Conservation (phyloP, 2,888 invertebrate genomes). For the Microplitis manilae region DNA sequence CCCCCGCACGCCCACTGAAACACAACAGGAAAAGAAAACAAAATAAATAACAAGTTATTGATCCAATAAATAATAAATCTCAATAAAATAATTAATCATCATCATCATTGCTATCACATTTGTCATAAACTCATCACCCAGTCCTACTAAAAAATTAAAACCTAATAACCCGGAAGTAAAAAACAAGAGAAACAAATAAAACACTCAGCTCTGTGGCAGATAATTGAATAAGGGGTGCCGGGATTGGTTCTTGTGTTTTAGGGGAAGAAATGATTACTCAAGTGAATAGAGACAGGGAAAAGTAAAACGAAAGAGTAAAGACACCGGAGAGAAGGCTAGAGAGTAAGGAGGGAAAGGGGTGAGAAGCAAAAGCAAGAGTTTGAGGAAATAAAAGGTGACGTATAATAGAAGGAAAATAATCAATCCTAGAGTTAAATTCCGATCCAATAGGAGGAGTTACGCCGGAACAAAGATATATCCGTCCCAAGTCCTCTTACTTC, state of each 20-base stretch:
- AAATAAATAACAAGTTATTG: conserved; percentile 15
- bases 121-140: not conserved
- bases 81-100: no score
- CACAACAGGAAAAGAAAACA: conserved; percentile 5
- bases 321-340: not conserved
- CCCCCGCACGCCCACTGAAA: conserved; percentile 80
- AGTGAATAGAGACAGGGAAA: not conserved
- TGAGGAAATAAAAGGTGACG: not conserved
- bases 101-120: no score
- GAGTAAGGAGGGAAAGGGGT: not conserved
- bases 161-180: not conserved
- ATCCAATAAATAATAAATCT: not conserved
- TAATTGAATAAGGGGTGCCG: conserved; percentile 13
- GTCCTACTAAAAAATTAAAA: not conserved
- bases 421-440: not conserved
- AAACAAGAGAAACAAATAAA: conserved; percentile 7
- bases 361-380: not conserved
- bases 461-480: not conserved
- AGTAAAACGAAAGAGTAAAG: not conserved
- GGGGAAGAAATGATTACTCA: conserved; percentile 14
- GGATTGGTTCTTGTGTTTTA: conserved; percentile 7
- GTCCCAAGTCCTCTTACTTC: not conserved
- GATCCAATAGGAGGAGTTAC: not conserved
- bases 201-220: conserved; percentile 6
- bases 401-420: conserved; percentile 1